A percentile compares a stretch with the other conserved stretches of the same genome.
Evolutionary conservation across 2,888 invertebrate genomes (phyloP).

Genomic region (Aethes cnicana): DNA sequence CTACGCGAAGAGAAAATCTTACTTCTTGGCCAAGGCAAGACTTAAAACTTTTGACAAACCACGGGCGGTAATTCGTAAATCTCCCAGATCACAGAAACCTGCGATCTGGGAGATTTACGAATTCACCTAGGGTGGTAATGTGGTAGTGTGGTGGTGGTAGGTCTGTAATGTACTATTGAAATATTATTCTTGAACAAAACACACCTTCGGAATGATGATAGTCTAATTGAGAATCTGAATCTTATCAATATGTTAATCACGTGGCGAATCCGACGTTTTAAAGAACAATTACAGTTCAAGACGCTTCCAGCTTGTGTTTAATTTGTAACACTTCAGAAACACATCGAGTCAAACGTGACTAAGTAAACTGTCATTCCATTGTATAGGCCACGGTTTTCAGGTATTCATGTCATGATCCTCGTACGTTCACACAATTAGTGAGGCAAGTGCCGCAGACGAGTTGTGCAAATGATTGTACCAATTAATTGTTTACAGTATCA

Average conservation of each 20-base stretch:
- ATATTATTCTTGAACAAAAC: too few relatives aligned
- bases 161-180: too few relatives aligned
- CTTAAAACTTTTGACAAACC: neutral
- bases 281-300: conserved; percentile 2
- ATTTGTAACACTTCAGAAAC: conserved; percentile 31
- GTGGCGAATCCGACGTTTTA: neutral
- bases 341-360: conserved; percentile 37
- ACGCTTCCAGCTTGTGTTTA: conserved; percentile 26
- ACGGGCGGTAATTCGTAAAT: too few relatives aligned
- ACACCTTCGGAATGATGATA: too few relatives aligned
- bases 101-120: too few relatives aligned
- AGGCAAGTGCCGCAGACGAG: conserved; percentile 38
- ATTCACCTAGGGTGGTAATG: too few relatives aligned
- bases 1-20: too few relatives aligned
- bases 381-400: conserved; percentile 33
- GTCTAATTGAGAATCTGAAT: too few relatives aligned
- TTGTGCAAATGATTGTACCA: conserved; percentile 39
- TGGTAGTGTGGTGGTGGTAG: too few relatives aligned
- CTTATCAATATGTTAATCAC: neutral
- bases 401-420: conserved; percentile 39
- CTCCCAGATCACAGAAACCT: too few relatives aligned
- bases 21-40: too few relatives aligned
- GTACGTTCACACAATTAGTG: conserved; percentile 40
- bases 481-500: conserved; percentile 38
- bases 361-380: too few relatives aligned